Evolutionary conservation across 1,140 invertebrate species (phyloP).

Genomic region (Neodiprion fabricii): DNA sequence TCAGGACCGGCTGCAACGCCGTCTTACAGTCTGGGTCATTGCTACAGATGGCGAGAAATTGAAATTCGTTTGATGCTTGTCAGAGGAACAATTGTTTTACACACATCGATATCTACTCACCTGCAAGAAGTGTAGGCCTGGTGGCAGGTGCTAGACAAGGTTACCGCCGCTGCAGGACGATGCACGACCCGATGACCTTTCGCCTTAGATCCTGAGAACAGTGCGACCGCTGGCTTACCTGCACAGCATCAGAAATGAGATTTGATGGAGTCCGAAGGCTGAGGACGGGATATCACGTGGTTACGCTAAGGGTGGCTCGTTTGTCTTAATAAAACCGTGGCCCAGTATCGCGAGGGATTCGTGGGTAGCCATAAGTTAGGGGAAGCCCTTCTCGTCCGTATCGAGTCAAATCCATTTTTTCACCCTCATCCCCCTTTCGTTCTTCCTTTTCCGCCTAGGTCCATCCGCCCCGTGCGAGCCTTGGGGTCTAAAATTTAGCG

Average conservation of each 20-base stretch:
- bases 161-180: conserved; percentile 49
- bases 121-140: conserved; percentile 58
- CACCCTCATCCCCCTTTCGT: background rate
- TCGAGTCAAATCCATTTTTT: background rate
- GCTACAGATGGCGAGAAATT: conserved; percentile 49
- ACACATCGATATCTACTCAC: conserved; percentile 42
- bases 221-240: conserved; percentile 16
- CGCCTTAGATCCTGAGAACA: conserved; percentile 37
- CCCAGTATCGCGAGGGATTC: background rate
- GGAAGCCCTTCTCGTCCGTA: conserved; percentile 1
- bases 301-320: background rate
- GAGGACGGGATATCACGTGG: background rate
- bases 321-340: background rate
- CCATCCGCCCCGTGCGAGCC: background rate
- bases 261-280: background rate
- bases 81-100: too few species aligned
- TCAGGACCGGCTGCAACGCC: conserved; percentile 79
- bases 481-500: background rate
- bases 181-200: conserved; percentile 37
- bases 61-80: background rate
- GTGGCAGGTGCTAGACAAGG: conserved; percentile 57
- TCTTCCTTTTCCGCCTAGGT: too few species aligned
- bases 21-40: conserved; percentile 78
- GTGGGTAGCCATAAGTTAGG: background rate
- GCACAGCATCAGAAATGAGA: background rate